These are phyloP conservation scores for Parapristionchus giblindavisi DNA, from an alignment of 2,888 invertebrate species.

Conservation along the genomic window DNA sequence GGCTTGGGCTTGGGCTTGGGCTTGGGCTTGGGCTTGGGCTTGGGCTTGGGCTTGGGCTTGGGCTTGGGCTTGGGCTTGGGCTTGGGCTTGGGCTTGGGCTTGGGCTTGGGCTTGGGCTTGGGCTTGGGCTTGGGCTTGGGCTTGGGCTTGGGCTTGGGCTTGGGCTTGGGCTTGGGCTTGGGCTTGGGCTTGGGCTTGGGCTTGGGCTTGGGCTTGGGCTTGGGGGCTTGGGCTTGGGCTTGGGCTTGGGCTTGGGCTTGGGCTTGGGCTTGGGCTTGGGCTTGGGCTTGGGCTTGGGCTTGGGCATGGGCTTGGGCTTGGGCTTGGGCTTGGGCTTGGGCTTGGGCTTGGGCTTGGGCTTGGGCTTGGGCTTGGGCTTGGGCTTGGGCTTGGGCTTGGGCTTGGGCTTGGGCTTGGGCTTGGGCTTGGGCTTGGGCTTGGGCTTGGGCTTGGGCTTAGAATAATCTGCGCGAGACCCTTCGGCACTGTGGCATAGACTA, in stretches of 20 bases:
- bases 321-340: constrained; percentile 43
- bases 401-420: constrained; percentile 11
- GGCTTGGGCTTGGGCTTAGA: too few relatives aligned
- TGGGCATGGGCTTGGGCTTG: constrained; percentile 41
- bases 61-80: constrained; percentile 40
- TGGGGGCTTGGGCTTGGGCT: constrained; percentile 38
- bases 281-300: constrained; percentile 40
- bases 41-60: constrained; percentile 38
- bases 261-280: constrained; percentile 43
- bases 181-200: constrained; percentile 37
- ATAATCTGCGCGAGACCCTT: too few relatives aligned
- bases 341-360: constrained; percentile 42
- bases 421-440: constrained; percentile 45
- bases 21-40: constrained; percentile 38
- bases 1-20: constrained; percentile 39
- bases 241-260: constrained; percentile 40
- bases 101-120: constrained; percentile 43
- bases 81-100: constrained; percentile 44
- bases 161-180: constrained; percentile 40
- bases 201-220: too few relatives aligned
- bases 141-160: constrained; percentile 39
- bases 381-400: constrained; percentile 17
- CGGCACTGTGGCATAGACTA: too few relatives aligned
- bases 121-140: constrained; percentile 40
- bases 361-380: constrained; percentile 39